Base-by-base conservation (phyloP, 2,113 vertebrate genomes). In the Lates calcarifer region DNA sequence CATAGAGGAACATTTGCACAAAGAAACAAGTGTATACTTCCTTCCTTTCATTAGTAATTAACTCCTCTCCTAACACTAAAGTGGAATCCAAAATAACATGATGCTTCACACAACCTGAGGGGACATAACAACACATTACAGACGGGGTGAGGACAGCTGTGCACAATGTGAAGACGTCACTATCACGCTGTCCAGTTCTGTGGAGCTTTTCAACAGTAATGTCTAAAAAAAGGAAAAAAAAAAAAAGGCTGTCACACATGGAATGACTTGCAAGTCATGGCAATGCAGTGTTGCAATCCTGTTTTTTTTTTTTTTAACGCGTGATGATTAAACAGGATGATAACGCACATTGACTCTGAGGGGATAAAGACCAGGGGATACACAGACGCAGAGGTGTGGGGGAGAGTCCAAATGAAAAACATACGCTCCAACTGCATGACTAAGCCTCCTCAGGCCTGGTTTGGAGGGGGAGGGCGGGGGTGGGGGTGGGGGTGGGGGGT, bases 371-470 rank as follows among this genome's bases (percentile, higher is more conserved):
- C 1, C 20, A 69, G 22, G 57, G 67, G 82, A 89, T 83, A 64
- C 39, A 82, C 79, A 84, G 80, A 84, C 79, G 17, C 83, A 92
- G 71, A 78, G 75, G 84, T 89, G 86, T 89, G 86, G 89, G 90
- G 86, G 86, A 82, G 87, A 77, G 88, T 72, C 78, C 35, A 90
- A 93, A 94, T 94, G 88, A 91, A 91, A 94, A 94, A 88, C 94
- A 95, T 90, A 92, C 89, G 91, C 86, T 89, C 85, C 82, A 78
- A 92, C 81, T 83, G 90, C 90, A 94, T 94, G 94, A 93, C 92
- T 92, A 92, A 92, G 88, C 91, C 79, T 90, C 79, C 77, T 87
- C 37, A 49, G 87, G 67, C 65, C 65, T 79, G 68, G 79, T 80
- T 81, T 87, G 82, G 88, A 78, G 70, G 63, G 68, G 66, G 85